A percentile compares a stretch with the other conserved stretches of the same genome.
Evolutionary conservation across 2,888 invertebrate species (phyloP).

Genomic region (Sinodicranocentrus sp.): DNA sequence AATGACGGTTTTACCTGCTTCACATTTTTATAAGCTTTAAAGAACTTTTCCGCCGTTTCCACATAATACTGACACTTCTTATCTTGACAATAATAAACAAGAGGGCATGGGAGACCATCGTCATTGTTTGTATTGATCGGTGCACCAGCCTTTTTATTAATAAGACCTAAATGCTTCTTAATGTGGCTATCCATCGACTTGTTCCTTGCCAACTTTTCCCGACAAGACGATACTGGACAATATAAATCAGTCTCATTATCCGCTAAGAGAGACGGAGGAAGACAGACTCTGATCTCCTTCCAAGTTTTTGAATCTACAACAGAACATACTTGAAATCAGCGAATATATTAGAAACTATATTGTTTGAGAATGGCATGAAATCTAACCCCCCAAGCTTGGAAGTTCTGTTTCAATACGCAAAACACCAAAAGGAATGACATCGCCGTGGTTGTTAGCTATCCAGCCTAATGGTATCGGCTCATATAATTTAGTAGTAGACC

Average conservation of each 20-base stretch:
- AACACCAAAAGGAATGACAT: constrained; percentile 47
- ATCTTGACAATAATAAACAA: constrained; percentile 70
- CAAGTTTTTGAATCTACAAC: constrained; percentile 58
- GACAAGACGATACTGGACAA: constrained; percentile 71
- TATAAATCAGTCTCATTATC: constrained; percentile 57
- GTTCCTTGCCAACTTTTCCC: constrained; percentile 70
- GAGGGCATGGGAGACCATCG: constrained; percentile 47
- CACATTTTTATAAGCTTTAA: constrained; percentile 60
- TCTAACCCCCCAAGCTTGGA: constrained; percentile 52
- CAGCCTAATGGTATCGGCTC: constrained; percentile 44
- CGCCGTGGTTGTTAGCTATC: constrained; percentile 34
- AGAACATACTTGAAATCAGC: neutral
- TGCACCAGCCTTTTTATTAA: constrained; percentile 13
- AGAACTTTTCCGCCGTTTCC: constrained; percentile 38
- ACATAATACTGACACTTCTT: constrained; percentile 71
- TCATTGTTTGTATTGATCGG: constrained; percentile 28
- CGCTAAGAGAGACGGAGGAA: constrained; percentile 55
- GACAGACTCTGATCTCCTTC: constrained; percentile 70
- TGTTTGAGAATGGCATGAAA: neutral
- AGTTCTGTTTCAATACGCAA: constrained; percentile 31
- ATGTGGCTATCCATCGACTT: constrained; percentile 72
- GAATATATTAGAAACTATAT: neutral
- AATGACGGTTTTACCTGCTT: constrained; percentile 57
- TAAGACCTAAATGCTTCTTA: constrained; percentile 65
- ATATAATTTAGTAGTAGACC: neutral